Base-by-base conservation (phyloP, 2,113 vertebrate species). In the Tichodroma muraria region DNA sequence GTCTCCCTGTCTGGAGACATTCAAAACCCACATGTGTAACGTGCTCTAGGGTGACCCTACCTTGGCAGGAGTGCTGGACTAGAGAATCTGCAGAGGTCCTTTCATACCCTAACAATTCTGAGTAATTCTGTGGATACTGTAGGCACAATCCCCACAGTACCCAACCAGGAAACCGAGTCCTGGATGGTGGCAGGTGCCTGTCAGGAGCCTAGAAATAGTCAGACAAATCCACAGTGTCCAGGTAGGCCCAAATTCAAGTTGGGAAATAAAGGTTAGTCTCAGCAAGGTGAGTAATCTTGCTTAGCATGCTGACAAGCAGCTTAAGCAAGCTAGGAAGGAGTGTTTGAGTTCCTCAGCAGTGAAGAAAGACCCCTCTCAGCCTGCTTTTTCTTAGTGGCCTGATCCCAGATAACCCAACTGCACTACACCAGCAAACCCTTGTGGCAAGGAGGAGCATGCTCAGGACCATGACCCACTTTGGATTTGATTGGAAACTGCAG, bases 381-480 rank as follows among this genome's bases (percentile, higher is more conserved):
- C 15, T 8, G 3, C 11, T 60, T 10, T 75, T 52, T 66, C 52
- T 45, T 40, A 57, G n/a, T 22, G 80, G 19, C 13, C 60, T 35
- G 14, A 54, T 54, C 22, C 28, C 54, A 73, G 28, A 30, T 24
- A 15, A 81, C 16, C 4, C 14, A 73, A 9, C 7, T 54, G 60
- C 37, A 20, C 10, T 12, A 33, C 16, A 25, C 9, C 12, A 40
- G 21, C 5, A 6, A 68, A 78, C 3, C 4, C 11, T n/a, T 37
- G 19, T 1, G 8, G 4, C 10, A 12, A 14, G 13, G 10, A 47
- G 13, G 4, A 23, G 11, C 1, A 0, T 30, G 15, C 31, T 78
- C 21, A 45, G 23, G 11, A 20, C 25, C 40, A 45, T 12, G 14
- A 44, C 12, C 11, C 14, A 18, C 9, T n/a, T n/a, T n/a, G n/a